These are phyloP conservation scores for Eustalomyia histrio DNA, from an alignment of 2,888 invertebrate species.

Conservation along the genomic window DNA sequence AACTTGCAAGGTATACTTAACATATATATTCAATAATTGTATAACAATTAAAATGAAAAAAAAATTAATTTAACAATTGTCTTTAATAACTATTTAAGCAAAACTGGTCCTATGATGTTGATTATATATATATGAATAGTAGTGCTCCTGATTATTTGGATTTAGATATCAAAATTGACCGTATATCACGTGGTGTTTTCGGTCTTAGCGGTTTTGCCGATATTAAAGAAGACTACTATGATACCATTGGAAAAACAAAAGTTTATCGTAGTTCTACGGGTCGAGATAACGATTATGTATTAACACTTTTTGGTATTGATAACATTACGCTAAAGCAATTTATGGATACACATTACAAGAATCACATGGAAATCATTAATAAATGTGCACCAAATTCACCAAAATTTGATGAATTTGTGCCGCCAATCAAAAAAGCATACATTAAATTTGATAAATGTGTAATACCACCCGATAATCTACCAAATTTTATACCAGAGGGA, in stretches of 20 bases:
- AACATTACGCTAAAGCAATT: background rate
- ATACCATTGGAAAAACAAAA: background rate
- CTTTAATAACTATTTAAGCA: background rate
- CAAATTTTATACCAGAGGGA: conserved; percentile 2
- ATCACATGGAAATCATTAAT: background rate
- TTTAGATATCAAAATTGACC: background rate
- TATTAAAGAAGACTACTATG: conserved; percentile 1
- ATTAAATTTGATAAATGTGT: conserved; percentile 1
- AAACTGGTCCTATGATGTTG: conserved; percentile 12
- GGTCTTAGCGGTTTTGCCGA: conserved; percentile 13
- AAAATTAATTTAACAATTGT: too few species aligned
- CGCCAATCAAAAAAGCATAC: background rate
- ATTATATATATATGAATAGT: background rate
- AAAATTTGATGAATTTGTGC: background rate
- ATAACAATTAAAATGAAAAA: too few species aligned
- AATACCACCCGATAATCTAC: conserved; percentile 13
- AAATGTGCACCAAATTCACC: conserved; percentile 17
- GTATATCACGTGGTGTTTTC: conserved; percentile 6
- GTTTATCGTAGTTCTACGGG: conserved; percentile 14
- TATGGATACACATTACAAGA: conserved; percentile 13
- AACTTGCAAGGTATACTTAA: too few species aligned
- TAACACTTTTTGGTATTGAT: background rate
- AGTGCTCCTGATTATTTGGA: background rate
- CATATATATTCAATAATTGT: too few species aligned
- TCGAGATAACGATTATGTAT: conserved; percentile 7